These are phyloP conservation scores for Campylomormyrus numenius DNA, from an alignment of 2,113 vertebrate genomes.

Conservation along the genomic window DNA sequence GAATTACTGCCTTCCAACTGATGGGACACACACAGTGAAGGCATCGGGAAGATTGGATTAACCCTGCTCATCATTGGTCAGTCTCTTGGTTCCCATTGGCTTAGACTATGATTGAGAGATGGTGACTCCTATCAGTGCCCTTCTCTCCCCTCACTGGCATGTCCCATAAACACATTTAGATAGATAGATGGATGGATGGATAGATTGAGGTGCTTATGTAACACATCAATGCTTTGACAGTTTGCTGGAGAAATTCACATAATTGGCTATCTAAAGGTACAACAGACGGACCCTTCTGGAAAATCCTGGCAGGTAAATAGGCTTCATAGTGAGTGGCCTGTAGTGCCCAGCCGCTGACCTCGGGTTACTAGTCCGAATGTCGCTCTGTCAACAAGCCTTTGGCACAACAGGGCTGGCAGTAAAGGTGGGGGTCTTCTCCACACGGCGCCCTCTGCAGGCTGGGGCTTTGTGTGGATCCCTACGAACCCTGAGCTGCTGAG, in stretches of 20 bases:
- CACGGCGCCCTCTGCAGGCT: background rate
- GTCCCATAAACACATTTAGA: background rate
- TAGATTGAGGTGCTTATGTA: background rate
- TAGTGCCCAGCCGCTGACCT: background rate
- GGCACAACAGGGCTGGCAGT: background rate
- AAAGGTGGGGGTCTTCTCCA: background rate
- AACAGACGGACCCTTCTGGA: background rate
- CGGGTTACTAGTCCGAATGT: background rate
- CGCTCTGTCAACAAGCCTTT: background rate
- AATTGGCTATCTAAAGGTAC: background rate
- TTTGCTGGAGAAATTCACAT: background rate
- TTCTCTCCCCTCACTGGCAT: background rate
- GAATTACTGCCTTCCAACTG: constrained; percentile 22
- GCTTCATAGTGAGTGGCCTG: background rate
- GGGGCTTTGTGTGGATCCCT: background rate
- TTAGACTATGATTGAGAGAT: background rate
- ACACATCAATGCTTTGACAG: background rate
- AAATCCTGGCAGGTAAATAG: background rate
- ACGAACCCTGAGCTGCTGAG: background rate
- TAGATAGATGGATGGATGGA: too few species aligned
- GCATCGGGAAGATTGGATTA: background rate
- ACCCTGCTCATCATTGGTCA: background rate
- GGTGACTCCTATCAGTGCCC: background rate
- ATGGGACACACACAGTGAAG: constrained; percentile 22
- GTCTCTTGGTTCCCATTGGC: background rate